Evolutionary conservation across 2,113 vertebrate genomes (phyloP), one percentile per base, ranked within the genome.

Genomic region (Cinclus cinclus): DNA sequence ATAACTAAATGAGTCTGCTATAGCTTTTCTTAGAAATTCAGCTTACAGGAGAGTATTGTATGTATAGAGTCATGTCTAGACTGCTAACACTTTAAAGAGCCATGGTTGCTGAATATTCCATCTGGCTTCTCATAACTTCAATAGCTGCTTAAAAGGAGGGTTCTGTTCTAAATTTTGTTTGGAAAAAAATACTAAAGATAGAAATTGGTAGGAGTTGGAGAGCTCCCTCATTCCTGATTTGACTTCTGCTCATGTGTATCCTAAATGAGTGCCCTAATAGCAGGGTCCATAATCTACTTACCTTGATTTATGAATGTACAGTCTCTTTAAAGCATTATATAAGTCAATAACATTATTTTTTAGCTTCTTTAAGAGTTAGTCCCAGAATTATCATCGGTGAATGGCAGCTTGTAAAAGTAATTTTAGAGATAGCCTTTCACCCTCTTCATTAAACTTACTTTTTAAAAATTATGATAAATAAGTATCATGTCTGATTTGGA

Each of bases 21-120:
- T 33, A 60, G 13, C 53, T 76, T 79, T 20, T 33, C 31, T 79
- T 53, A 73, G 47, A 86, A 89, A 30, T 82, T 50, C 7, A 42
- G 14, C 60, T 27, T 90, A 2, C 7, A 31, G 42, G 39, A 50
- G 49, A 67, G 5, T 17, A 8, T 14, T 2, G 0, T 33, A 10
- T 28, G 11, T 56, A 21, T 52, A 20, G 23, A 80, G 27, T 82
- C n/a, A 44, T 31, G 11, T 58, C 49, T 88, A 24, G 53, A 49
- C 28, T 46, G 37, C 10, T 31, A 62, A 31, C 0, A 0, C 44
- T 77, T 58, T 62, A 33, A 77, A 62, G 67, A 89, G 5, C 9
- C 6, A 1, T 44, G 17, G 7, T 31, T 68, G 11, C 78, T 44
- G 69, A 69, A 21, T 74, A n/a, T 67, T 94, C 24, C 10, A 23